Percentiles rank a stretch among this genome's conserved stretches.
Conservation (phyloP, 1,140 invertebrate genomes). For the Lordiphosa collinella region DNA sequence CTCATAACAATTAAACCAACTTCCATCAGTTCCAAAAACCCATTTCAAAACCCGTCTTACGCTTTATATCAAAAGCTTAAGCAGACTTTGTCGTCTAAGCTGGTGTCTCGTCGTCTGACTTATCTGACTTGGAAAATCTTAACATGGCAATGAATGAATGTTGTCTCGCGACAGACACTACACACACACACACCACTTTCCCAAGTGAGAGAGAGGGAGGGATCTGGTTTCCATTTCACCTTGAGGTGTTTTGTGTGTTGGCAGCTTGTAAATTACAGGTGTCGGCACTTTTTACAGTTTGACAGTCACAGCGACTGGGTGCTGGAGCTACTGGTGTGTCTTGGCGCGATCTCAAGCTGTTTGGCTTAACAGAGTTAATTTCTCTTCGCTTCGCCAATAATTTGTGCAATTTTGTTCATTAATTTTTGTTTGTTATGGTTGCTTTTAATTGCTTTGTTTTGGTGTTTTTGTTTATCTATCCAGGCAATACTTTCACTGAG, state of each 20-base stretch:
- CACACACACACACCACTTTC: neutral
- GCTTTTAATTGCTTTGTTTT: conserved; percentile 8
- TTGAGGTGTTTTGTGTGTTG: conserved; percentile 7
- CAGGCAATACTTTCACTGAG: neutral
- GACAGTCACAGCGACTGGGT: neutral
- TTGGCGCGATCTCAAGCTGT: neutral
- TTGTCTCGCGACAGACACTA: too few species aligned
- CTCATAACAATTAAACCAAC: conserved; percentile 1
- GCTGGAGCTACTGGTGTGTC: too few species aligned
- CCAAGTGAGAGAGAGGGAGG: neutral
- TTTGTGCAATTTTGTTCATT: neutral
- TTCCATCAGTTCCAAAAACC: neutral
- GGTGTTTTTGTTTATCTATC: neutral
- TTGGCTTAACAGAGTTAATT: neutral
- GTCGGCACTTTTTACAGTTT: conserved; percentile 6
- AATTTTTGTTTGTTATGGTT: neutral
- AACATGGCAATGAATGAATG: too few species aligned
- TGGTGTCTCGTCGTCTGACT: too few species aligned
- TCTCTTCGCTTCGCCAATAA: neutral
- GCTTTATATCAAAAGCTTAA: too few species aligned
- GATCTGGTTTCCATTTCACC: conserved; percentile 11
- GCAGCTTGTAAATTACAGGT: conserved; percentile 8
- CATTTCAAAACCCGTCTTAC: too few species aligned
- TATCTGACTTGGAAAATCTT: too few species aligned
- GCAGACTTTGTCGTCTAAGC: too few species aligned